These are phyloP conservation scores for Parazoanthus darwini DNA, from an alignment of 92 coral and sea anemone species.

Conservation along the genomic window DNA sequence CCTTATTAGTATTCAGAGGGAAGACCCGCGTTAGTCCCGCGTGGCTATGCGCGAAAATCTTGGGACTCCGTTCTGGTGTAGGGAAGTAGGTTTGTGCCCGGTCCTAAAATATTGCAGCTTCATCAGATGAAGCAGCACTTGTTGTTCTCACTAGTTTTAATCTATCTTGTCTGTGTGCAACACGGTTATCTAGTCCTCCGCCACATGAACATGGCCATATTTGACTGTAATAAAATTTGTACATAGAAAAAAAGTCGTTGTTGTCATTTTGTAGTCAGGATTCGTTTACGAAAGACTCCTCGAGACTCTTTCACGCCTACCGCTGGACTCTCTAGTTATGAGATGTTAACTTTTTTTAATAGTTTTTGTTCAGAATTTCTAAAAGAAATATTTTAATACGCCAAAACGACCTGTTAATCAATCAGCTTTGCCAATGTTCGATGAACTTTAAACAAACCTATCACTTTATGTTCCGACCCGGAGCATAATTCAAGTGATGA, in stretches of 20 bases:
- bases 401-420: too few species aligned
- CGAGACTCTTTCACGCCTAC: background rate
- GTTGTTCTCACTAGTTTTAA: slow-evolving; percentile 66
- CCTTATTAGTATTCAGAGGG: slow-evolving; percentile 29
- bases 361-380: too few species aligned
- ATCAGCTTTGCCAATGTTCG: too few species aligned
- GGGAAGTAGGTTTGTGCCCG: slow-evolving; percentile 37
- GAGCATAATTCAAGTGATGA: too few species aligned
- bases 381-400: too few species aligned
- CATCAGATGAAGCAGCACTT: slow-evolving; percentile 31
- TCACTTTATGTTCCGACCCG: too few species aligned
- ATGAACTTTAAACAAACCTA: too few species aligned
- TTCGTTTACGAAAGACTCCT: background rate
- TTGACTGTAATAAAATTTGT: slow-evolving; percentile 89
- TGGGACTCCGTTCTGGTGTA: slow-evolving; percentile 36
- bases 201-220: slow-evolving; percentile 83
- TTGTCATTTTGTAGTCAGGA: background rate
- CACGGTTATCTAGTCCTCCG: slow-evolving; percentile 77
- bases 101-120: slow-evolving; percentile 29
- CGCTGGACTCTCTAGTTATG: too few species aligned
- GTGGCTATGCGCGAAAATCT: slow-evolving; percentile 33
- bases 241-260: slow-evolving; percentile 48
- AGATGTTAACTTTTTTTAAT: too few species aligned
- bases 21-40: slow-evolving; percentile 22
- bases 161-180: slow-evolving; percentile 69